Base-by-base conservation (phyloP, 2,888 invertebrate species). In the Torymus tubicola region DNA sequence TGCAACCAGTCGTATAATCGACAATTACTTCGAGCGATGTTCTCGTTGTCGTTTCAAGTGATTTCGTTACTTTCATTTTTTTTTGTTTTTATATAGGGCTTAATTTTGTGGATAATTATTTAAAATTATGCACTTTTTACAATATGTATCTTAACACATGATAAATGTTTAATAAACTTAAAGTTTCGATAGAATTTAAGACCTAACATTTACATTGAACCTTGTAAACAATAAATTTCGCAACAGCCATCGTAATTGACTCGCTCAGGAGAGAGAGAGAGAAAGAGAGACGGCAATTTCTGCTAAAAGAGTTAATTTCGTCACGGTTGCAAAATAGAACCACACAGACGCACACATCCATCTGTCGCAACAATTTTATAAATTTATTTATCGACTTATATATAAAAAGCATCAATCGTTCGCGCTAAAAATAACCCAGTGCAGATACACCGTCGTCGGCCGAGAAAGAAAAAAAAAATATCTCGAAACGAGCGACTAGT, bases 341-440 rank as follows among this genome's bases (percentile, higher is more conserved):
- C 42, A 64, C 42, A 21, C 31, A 21, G 21, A 52, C 50, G n/a
- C 2, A 18, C 50, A 52, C 52, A 64, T 50, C 16, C 42, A 42
- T 42, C 42, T 42, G 42, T 42, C 42, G 42, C 42, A 42, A 42
- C 42, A 42, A 42, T 72, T 61, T 52, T 71, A 71, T 65, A 71
- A 58, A 71, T 70, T 64, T 63, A 71, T 67, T 61, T 72, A 67
- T 78, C 65, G 52, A 0, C 31, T 42, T 42, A 42, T 42, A 42
- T 42, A 42, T 42, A 42, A 42, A 58, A 57, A 14, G 64, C 55
- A 85, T 72, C 60, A 85, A 85, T 86, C 83, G 80, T 67, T 84
- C 85, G 83, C 18, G 42, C 68, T 78, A 73, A 78, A 73, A 78
- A 68, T 73, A 78, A 63, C 82, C 78, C 18, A 8, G 8, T 16